Conservation (phyloP, 1,140 invertebrate species). For the Calephelis virginiensis region DNA sequence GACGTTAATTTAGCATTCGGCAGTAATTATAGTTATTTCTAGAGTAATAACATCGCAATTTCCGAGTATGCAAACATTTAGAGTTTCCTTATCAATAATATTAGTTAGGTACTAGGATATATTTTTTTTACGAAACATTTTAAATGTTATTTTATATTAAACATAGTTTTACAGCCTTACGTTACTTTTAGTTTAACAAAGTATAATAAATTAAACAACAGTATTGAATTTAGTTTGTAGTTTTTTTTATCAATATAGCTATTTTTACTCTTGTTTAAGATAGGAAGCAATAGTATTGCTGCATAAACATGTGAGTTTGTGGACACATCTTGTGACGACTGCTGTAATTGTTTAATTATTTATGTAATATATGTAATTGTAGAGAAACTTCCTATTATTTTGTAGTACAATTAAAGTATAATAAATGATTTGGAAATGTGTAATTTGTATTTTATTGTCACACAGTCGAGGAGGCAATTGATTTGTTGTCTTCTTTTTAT, state of each 20-base stretch:
- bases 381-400: conserved; percentile 77
- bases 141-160: conserved; percentile 60
- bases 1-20: conserved; percentile 67
- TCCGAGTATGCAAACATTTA: conserved; percentile 31
- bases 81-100: conserved; percentile 36
- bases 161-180: conserved; percentile 48
- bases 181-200: conserved; percentile 62
- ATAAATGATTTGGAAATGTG: conserved; percentile 70
- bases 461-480: not conserved
- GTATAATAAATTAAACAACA: conserved; percentile 68
- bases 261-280: conserved; percentile 24
- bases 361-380: conserved; percentile 73
- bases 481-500: too few species aligned
- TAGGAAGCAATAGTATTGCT: conserved; percentile 32
- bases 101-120: not conserved
- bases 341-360: conserved; percentile 71
- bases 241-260: conserved; percentile 38
- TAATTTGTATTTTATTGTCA: conserved; percentile 32
- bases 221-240: conserved; percentile 70
- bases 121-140: conserved; percentile 41
- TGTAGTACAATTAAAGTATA: conserved; percentile 77
- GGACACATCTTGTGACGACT: conserved; percentile 48
- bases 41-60: conserved; percentile 39
- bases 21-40: conserved; percentile 56
- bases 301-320: conserved; percentile 44